These are phyloP conservation scores for Hemiprocne comata DNA, from an alignment of 2,113 vertebrate species.

Conservation along the genomic window DNA sequence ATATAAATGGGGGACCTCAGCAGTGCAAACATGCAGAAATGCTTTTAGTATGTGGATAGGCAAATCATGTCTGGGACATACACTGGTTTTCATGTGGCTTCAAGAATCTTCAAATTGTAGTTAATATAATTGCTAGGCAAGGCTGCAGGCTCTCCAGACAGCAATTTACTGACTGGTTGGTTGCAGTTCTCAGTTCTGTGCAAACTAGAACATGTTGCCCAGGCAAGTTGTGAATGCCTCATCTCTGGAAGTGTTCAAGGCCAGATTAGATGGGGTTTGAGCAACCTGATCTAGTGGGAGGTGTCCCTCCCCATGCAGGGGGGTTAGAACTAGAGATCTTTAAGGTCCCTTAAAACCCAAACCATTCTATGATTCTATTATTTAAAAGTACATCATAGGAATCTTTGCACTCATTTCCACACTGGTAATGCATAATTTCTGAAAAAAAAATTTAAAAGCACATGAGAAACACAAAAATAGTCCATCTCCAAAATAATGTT, in stretches of 20 bases:
- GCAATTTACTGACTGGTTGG: not conserved
- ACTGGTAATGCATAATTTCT: not conserved
- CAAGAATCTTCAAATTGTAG: not conserved
- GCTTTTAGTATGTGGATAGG: not conserved
- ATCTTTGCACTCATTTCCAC: not conserved
- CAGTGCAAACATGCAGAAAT: not conserved
- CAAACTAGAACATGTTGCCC: not conserved
- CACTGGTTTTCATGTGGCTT: not conserved
- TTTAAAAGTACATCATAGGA: not conserved
- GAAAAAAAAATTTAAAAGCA: not conserved
- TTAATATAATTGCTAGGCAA: not conserved
- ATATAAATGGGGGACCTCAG: not conserved
- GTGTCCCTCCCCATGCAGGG: no score
- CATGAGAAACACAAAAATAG: not conserved
- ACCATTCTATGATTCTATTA: not conserved
- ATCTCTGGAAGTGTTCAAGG: no score
- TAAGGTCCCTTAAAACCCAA: no score
- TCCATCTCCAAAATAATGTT: not conserved
- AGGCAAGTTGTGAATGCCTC: no score
- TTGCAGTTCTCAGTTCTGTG: not conserved
- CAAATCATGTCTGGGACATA: not conserved
- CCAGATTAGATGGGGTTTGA: no score
- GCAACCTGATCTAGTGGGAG: no score
- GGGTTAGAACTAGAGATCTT: no score
- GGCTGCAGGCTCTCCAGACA: not conserved